phyloP scores from a whole-genome alignment of 2,113 vertebrate genomes.

The Thunnus thynnus region DNA sequence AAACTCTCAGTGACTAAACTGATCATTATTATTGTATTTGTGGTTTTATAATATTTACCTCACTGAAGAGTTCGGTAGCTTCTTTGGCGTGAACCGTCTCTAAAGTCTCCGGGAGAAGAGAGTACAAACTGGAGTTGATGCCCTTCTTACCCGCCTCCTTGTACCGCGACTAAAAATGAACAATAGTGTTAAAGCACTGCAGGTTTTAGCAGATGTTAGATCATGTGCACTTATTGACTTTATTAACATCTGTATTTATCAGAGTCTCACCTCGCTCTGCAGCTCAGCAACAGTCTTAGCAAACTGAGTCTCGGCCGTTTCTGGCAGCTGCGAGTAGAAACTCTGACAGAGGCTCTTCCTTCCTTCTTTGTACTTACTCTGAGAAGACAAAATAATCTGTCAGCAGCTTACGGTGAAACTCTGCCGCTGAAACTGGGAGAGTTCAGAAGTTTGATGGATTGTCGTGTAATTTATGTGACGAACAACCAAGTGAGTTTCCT shows the following conservation, averaged over 20 bases:
- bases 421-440: too few relatives aligned
- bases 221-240: too few relatives aligned
- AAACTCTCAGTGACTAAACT: too few relatives aligned
- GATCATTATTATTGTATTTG: not conserved
- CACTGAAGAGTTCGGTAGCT: conserved; percentile 68
- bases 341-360: conserved; percentile 87
- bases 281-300: conserved; percentile 88
- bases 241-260: too few relatives aligned
- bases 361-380: conserved; percentile 92
- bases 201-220: too few relatives aligned
- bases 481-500: too few relatives aligned
- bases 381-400: not conserved
- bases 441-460: too few relatives aligned
- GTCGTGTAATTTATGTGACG: too few relatives aligned
- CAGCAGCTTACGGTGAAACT: not conserved
- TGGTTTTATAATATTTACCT: conserved; percentile 59
- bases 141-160: conserved; percentile 86
- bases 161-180: conserved; percentile 79
- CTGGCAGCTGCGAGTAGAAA: conserved; percentile 92
- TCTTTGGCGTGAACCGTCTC: conserved; percentile 91
- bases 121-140: conserved; percentile 86
- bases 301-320: conserved; percentile 91
- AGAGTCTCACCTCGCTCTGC: conserved; percentile 90
- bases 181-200: not conserved
- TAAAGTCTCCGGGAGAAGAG: conserved; percentile 90